Percentiles rank a stretch among this genome's conserved stretches.
phyloP scores from a whole-genome alignment of 2,797 vertebrate genomes.

The Sparus aurata region DNA sequence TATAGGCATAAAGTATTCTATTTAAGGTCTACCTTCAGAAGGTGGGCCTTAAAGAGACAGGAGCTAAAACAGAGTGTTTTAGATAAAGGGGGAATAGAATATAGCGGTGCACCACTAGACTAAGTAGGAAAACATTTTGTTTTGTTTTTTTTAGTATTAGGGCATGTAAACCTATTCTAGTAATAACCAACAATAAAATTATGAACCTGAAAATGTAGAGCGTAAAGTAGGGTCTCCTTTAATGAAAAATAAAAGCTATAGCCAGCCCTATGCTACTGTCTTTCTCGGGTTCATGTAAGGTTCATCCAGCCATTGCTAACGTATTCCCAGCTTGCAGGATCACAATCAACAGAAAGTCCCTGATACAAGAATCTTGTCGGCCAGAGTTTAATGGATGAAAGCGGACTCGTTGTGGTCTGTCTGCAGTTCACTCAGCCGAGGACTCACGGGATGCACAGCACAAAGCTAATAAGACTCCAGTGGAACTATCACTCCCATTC shows the following conservation, averaged over 20 bases:
- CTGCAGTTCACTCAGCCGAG: constrained; percentile 33
- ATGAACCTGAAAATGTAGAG: too few relatives aligned
- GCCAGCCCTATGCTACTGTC: neutral
- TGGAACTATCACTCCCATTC: constrained; percentile 18
- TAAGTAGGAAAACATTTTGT: too few relatives aligned
- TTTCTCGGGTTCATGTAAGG: constrained; percentile 1
- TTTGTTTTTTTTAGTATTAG: too few relatives aligned
- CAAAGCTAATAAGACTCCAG: constrained; percentile 50
- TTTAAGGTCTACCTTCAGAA: too few relatives aligned
- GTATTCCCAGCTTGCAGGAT: constrained; percentile 29
- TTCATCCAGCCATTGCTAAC: constrained; percentile 14
- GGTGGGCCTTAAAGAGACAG: too few relatives aligned
- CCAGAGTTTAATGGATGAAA: constrained; percentile 38
- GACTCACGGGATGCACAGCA: constrained; percentile 33
- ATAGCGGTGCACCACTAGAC: too few relatives aligned
- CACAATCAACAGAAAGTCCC: constrained; percentile 13
- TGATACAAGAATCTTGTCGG: constrained; percentile 28
- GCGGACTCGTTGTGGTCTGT: constrained; percentile 17
- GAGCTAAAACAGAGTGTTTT: too few relatives aligned
- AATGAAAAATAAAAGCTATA: neutral
- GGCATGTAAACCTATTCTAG: too few relatives aligned
- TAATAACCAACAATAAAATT: neutral
- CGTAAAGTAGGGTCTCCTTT: too few relatives aligned
- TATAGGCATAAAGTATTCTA: too few relatives aligned
- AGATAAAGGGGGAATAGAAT: too few relatives aligned